Evolutionary conservation across 2,797 vertebrate species (phyloP).

Genomic region (Paedocypris micromegethes): DNA sequence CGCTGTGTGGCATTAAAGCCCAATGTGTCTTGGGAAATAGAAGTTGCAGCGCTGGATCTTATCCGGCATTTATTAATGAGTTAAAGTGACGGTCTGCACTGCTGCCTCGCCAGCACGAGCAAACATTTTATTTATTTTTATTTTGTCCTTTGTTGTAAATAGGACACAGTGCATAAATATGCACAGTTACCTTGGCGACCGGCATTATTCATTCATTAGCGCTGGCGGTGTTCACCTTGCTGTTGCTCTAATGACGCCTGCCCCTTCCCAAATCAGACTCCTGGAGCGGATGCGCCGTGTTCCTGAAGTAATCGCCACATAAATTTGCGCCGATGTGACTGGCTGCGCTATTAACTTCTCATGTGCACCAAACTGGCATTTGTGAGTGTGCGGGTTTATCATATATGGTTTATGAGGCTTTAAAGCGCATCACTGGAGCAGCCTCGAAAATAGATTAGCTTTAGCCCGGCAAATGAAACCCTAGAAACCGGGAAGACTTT

Average conservation of each 20-base stretch:
- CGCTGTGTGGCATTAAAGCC: slow-evolving; percentile 48
- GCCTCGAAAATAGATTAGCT: neutral
- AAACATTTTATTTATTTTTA: slow-evolving; percentile 35
- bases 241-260: slow-evolving; percentile 7
- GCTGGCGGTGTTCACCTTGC: slow-evolving; percentile 23
- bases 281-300: slow-evolving; percentile 15
- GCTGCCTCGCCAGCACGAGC: slow-evolving; percentile 27
- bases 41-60: slow-evolving; percentile 30
- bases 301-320: slow-evolving; percentile 24
- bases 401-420: slow-evolving; percentile 26
- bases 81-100: slow-evolving; percentile 28
- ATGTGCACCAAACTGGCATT: slow-evolving; percentile 13
- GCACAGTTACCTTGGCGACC: slow-evolving; percentile 24
- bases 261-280: slow-evolving; percentile 1
- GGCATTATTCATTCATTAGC: slow-evolving; percentile 40
- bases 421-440: too few species aligned
- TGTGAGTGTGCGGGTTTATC: neutral
- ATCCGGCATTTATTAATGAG: slow-evolving; percentile 44
- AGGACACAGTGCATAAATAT: slow-evolving; percentile 37
- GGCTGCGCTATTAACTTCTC: slow-evolving; percentile 12
- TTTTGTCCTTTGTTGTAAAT: slow-evolving; percentile 27
- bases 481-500: too few species aligned
- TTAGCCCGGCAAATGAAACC: slow-evolving; percentile 4
- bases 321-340: slow-evolving; percentile 18
- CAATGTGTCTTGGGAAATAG: slow-evolving; percentile 42